A percentile compares a stretch with the other conserved stretches of the same genome.
These are phyloP conservation scores for Xylota segnis DNA, from an alignment of 2,888 invertebrate species.

Conservation along the genomic window DNA sequence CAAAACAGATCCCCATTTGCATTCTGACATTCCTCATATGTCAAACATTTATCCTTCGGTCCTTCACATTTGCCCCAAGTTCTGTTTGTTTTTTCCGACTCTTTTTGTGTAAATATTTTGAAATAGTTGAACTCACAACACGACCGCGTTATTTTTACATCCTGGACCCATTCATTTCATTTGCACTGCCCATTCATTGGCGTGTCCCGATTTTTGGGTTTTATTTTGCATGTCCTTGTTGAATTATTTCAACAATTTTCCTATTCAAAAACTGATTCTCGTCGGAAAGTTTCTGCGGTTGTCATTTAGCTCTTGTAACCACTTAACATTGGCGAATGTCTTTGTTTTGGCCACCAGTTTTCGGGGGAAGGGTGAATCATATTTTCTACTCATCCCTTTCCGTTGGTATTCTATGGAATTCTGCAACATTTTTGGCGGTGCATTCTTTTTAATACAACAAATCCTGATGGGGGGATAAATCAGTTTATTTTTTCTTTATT, in stretches of 20 bases:
- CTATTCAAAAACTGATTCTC: conserved; percentile 59
- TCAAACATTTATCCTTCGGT: conserved; percentile 42
- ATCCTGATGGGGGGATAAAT: conserved; percentile 40
- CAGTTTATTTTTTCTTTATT: conserved; percentile 9
- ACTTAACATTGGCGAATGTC: conserved; percentile 60
- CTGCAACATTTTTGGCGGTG: conserved; percentile 59
- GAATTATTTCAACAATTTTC: conserved; percentile 64
- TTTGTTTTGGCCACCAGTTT: conserved; percentile 35
- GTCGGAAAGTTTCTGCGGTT: conserved; percentile 64
- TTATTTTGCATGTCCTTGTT: conserved; percentile 30
- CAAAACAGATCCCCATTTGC: background rate
- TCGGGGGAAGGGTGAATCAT: background rate
- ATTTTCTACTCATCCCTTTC: background rate
- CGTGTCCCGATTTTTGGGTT: conserved; percentile 16
- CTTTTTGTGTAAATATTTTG: conserved; percentile 33
- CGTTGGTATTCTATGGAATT: conserved; percentile 18
- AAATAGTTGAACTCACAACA: conserved; percentile 33
- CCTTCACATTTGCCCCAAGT: background rate
- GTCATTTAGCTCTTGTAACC: conserved; percentile 67
- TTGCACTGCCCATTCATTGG: conserved; percentile 44
- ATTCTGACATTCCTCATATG: conserved; percentile 46
- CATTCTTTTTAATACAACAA: conserved; percentile 46
- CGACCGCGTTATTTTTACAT: conserved; percentile 29
- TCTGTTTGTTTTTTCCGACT: background rate
- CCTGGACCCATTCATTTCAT: conserved; percentile 48